Evolutionary conservation across 2,888 invertebrate species (phyloP), one percentile per base, ranked within the genome.

Genomic region (Pogonocherus hispidulus): DNA sequence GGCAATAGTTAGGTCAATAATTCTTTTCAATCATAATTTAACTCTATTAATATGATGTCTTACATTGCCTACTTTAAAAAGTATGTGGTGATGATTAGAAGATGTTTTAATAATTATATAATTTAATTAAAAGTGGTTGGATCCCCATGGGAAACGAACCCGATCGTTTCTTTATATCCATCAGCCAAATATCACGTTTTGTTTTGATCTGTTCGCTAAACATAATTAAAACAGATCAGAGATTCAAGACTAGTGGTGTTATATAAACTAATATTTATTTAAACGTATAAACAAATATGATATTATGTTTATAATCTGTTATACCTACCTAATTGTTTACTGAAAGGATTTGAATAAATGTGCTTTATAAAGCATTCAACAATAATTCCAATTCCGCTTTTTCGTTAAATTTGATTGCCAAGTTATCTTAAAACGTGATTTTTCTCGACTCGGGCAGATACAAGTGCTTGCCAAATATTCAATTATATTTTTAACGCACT

Each of bases 401-500:
- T 9, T 16, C 20, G 23, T 22, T 44, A 22, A 22, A 27, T 46
- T 18, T 46, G 18, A 47, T 59, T 47, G 59, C 59, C 47, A 59
- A 59, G 32, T 47, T 32, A 22, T 37, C 55, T 55, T 37, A 57
- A 3, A 52, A 27, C 16, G 27, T 52, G 52, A 41, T 41, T 52
- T 44, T 44, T 59, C 27, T 49, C 46, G 46, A 47, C 47, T 19
- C 44, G 32, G 27, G 35, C 59, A 72, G 73, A 72, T 73, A 75
- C 66, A 66, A 63, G 67, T 52, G 69, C 66, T 56, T 75, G 75
- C 75, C 75, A 75, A 75, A 73, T 66, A 73, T 60, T 67, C 69
- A 20, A 66, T 51, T 72, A 70, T 75, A 75, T 75, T 75, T 75
- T 75, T 75, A 73, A 75, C 71, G 27, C 52, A 46, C 63, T 69